These are phyloP conservation scores for Lepidocyrtoides sp. DNA, from an alignment of 2,888 invertebrate genomes.

Conservation along the genomic window DNA sequence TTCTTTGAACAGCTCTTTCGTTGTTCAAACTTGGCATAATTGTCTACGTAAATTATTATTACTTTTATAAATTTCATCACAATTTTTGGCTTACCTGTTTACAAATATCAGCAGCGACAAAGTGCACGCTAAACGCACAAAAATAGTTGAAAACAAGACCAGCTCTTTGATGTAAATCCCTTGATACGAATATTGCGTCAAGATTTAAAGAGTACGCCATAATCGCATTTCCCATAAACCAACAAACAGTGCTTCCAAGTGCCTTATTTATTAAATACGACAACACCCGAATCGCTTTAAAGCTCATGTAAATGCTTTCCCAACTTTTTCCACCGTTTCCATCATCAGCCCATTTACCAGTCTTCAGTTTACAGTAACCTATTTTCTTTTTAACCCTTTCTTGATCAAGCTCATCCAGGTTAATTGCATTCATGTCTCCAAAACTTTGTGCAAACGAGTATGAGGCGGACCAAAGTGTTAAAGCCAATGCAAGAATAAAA, in stretches of 20 bases:
- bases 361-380: too few species aligned
- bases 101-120: conserved; percentile 46
- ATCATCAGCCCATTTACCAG: background rate
- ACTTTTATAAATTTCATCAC: too few species aligned
- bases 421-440: background rate
- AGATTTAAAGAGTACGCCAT: conserved; percentile 48
- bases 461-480: conserved; percentile 41
- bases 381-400: background rate
- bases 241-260: conserved; percentile 9
- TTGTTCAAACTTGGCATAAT: too few species aligned
- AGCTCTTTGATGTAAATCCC: background rate
- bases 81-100: conserved; percentile 31
- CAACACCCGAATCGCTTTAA: conserved; percentile 10
- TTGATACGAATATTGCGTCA: conserved; percentile 3
- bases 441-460: conserved; percentile 7
- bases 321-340: background rate
- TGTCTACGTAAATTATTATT: too few species aligned
- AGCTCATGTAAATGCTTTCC: conserved; percentile 15
- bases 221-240: conserved; percentile 24
- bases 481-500: conserved; percentile 17
- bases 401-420: background rate
- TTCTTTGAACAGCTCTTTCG: too few species aligned
- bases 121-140: background rate
- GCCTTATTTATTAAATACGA: conserved; percentile 21
- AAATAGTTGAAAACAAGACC: conserved; percentile 28